Percentiles rank a stretch among this genome's conserved stretches.
Evolutionary conservation across 2,888 invertebrate species (phyloP).

Genomic region (Pecten maximus): DNA sequence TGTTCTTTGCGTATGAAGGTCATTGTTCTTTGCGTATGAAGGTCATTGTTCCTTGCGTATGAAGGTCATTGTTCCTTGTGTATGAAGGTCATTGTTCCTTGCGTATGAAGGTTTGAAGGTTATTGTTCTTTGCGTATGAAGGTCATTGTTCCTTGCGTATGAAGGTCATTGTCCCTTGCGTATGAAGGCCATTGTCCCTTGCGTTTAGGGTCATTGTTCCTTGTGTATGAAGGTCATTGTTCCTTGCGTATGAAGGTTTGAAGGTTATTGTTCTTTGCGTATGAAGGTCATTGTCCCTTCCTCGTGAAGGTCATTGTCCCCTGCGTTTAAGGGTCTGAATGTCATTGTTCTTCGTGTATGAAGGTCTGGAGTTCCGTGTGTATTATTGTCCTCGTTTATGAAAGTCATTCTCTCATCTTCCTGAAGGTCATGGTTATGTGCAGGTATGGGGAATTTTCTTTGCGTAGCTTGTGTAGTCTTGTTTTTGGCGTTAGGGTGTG

Average conservation of each 20-base stretch:
- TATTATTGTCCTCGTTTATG: not conserved
- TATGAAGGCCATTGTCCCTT: not conserved
- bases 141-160: not conserved
- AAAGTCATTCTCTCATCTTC: not conserved
- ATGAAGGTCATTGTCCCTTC: not conserved
- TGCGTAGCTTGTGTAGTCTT: too few species aligned
- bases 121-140: not conserved
- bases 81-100: too few species aligned
- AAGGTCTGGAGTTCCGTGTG: too few species aligned
- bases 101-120: too few species aligned
- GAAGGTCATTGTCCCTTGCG: not conserved
- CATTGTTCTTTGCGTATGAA: too few species aligned
- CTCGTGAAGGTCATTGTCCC: not conserved
- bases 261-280: not conserved
- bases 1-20: too few species aligned
- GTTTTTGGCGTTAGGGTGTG: too few species aligned
- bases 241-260: not conserved
- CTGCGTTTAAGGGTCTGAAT: not conserved
- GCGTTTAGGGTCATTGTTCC: not conserved
- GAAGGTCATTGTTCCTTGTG: too few species aligned
- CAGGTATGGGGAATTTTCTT: too few species aligned
- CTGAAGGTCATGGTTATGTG: not conserved
- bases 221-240: slow-evolving; percentile 10
- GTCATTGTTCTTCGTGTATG: not conserved
- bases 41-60: too few species aligned